Evolutionary conservation across 2,888 invertebrate species (phyloP), one percentile per base, ranked within the genome.

Genomic region (Mythimna ferrago): DNA sequence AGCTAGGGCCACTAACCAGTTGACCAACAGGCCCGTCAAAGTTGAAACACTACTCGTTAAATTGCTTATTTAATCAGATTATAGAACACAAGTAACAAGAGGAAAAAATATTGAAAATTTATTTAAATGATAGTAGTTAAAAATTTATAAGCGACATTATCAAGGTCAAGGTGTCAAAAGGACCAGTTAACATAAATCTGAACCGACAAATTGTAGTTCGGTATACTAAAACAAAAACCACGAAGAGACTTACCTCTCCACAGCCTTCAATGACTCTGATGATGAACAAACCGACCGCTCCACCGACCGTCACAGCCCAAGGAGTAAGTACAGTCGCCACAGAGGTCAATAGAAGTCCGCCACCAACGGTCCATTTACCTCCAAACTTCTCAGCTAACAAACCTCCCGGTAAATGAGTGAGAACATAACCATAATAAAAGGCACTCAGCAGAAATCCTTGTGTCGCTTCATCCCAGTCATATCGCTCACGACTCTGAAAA

Each of bases 351-450:
- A 99, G 93, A 44, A 99, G 97, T 19, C 99, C 99, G 32, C 98
- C 86, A 0, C 98, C 98, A 44, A 98, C 94, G 0, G 98, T 97
- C 96, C 98, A 98, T 93, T 98, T 99, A 1, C 98, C 99, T 19
- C 99, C 99, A 86, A 98, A 98, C 86, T 96, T 97, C 87, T 98
- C 98, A 0, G 98, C 98, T 54, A 99, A 89, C 67, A 98, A 95
- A 70, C 98, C 98, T 61, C 98, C 98, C 0, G 98, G 98, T 44
- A 99, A 92, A 89, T 98, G 98, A 0, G 98, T 98, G 0, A 98
- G 75, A 1, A 98, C 97, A 90, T 98, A 98, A 0, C 98, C 98
- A 95, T 98, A 98, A 93, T 98, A 98, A 91, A 98, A 98, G 0
- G 98, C 97, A 58, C 98, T 97, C 0, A 98, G 94, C 7, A 98